phyloP scores from a whole-genome alignment of 35 echinoderm and acorn worm species.

The Lytechinus variegatus region DNA sequence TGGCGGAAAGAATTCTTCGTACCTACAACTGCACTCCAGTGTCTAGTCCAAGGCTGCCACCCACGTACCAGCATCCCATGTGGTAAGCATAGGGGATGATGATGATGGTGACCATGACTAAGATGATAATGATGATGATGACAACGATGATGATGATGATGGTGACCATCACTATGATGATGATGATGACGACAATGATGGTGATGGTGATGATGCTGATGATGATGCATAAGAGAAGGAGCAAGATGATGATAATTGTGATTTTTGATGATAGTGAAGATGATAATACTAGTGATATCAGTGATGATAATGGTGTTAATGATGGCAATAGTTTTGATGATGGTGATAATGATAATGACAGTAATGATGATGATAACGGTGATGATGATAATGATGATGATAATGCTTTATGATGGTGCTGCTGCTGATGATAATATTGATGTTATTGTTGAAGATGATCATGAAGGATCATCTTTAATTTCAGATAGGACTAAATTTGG shows the following conservation, averaged over 20 bases:
- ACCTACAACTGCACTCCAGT: slow-evolving; percentile 96
- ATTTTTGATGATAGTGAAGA: neutral
- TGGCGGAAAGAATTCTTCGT: slow-evolving; percentile 96
- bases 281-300: neutral
- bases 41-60: slow-evolving; percentile 92
- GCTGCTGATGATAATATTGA: neutral
- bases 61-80: slow-evolving; percentile 98
- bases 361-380: neutral
- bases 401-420: neutral
- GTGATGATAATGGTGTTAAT: slow-evolving; percentile 13
- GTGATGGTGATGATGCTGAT: neutral
- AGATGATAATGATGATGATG: neutral
- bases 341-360: neutral
- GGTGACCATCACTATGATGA: neutral
- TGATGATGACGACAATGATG: neutral
- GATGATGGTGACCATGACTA: neutral
- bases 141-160: neutral
- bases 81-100: slow-evolving; percentile 72
- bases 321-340: neutral
- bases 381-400: neutral
- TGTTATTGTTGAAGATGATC: too few relatives aligned
- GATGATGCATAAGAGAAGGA: neutral
- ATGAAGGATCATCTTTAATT: neutral
- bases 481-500: too few relatives aligned
- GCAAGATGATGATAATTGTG: neutral